These are phyloP conservation scores for Alloscopus bannaensis DNA, from an alignment of 2,888 invertebrate species.

Conservation along the genomic window DNA sequence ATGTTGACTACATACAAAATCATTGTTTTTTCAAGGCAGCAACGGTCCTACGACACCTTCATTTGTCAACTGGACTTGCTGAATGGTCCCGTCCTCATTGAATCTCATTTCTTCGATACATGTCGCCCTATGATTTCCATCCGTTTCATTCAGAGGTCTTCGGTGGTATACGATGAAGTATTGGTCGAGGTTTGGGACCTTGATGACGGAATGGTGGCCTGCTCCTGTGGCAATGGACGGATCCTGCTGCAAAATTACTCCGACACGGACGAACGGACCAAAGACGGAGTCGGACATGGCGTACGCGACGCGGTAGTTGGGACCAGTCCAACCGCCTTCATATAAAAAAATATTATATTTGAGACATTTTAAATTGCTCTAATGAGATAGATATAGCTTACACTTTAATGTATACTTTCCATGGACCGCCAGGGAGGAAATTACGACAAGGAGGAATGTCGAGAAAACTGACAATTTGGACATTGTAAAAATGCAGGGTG, in stretches of 20 bases:
- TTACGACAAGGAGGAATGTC: too few relatives aligned
- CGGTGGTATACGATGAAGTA: neutral
- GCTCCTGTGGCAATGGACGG: neutral
- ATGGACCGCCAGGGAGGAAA: too few relatives aligned
- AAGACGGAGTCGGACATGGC: neutral
- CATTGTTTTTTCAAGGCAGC: slow-evolving; percentile 31
- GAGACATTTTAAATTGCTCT: too few relatives aligned
- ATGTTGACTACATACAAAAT: too few relatives aligned
- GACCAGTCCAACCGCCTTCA: neutral
- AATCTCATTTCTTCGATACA: neutral
- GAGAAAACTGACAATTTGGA: too few relatives aligned
- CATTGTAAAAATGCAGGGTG: too few relatives aligned
- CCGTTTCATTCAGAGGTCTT: neutral
- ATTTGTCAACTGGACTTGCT: slow-evolving; percentile 55
- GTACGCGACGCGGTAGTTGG: neutral
- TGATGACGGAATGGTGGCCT: slow-evolving; percentile 12
- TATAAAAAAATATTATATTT: neutral
- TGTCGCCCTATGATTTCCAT: neutral
- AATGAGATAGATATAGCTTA: too few relatives aligned
- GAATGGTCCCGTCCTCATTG: slow-evolving; percentile 47
- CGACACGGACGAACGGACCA: slow-evolving; percentile 58
- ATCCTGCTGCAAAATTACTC: slow-evolving; percentile 65
- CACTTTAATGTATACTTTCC: too few relatives aligned
- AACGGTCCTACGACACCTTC: slow-evolving; percentile 59
- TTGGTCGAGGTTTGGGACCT: neutral